phyloP scores from a whole-genome alignment of 1,140 invertebrate species.

The Procambarus virginalis region DNA sequence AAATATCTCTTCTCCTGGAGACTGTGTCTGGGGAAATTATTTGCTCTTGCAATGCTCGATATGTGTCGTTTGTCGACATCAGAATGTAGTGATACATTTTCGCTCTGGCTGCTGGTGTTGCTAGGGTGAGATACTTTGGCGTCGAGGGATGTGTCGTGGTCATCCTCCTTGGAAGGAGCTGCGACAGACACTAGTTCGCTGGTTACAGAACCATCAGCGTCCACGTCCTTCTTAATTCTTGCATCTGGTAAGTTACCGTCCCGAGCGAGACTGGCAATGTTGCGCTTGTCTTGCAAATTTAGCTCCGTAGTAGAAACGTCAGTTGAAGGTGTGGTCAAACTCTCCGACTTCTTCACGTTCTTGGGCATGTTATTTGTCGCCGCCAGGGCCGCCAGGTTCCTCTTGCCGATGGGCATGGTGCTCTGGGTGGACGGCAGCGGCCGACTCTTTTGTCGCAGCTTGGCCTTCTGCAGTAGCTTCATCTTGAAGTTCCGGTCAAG shows the following conservation, averaged over 20 bases:
- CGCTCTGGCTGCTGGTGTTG: background rate
- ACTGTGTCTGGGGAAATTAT: conserved; percentile 23
- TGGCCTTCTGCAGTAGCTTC: background rate
- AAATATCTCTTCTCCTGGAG: conserved; percentile 37
- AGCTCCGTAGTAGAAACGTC: background rate
- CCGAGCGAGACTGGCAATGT: conserved; percentile 15
- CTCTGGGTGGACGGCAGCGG: background rate
- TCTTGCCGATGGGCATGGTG: background rate
- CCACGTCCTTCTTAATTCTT: background rate
- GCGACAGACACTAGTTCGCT: background rate
- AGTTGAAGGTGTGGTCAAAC: background rate
- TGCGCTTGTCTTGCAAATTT: conserved; percentile 9
- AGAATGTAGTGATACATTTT: background rate
- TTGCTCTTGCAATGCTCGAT: conserved; percentile 43
- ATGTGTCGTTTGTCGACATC: conserved; percentile 48
- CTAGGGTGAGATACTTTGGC: too few species aligned
- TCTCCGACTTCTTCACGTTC: background rate
- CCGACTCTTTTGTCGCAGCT: background rate
- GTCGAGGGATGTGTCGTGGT: background rate
- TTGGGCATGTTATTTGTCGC: conserved; percentile 2
- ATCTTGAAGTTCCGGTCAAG: conserved; percentile 5
- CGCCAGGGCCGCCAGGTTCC: conserved; percentile 2
- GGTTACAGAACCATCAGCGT: background rate
- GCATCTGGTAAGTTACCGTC: background rate
- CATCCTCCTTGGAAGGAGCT: background rate